Evolutionary conservation across 2,888 invertebrate species (phyloP).

Genomic region (Athalia circularis): DNA sequence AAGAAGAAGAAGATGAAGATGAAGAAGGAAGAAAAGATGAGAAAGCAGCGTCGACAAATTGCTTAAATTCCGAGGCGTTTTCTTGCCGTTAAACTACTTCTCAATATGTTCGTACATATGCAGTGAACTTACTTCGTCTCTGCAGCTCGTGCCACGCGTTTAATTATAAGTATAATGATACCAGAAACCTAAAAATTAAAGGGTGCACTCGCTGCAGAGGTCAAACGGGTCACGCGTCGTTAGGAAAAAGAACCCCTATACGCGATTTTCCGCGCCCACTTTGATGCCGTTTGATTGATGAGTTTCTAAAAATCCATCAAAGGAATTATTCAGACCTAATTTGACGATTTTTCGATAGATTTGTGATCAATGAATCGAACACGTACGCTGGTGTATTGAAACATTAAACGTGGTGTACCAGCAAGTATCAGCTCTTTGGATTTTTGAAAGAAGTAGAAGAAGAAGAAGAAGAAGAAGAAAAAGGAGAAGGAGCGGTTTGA

Average conservation of each 20-base stretch:
- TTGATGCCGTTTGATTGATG: too few relatives aligned
- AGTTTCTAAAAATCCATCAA: too few relatives aligned
- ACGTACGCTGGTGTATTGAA: too few relatives aligned
- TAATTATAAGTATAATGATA: neutral
- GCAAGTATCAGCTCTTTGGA: neutral
- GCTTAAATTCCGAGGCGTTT: constrained; percentile 51
- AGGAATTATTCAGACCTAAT: too few relatives aligned
- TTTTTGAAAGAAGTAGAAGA: constrained; percentile 17
- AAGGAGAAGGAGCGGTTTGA: constrained; percentile 25
- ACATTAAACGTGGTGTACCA: too few relatives aligned
- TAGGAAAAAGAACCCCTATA: constrained; percentile 26
- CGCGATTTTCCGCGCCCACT: too few relatives aligned
- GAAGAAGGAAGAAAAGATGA: neutral
- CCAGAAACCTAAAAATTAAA: neutral
- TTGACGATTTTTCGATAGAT: too few relatives aligned
- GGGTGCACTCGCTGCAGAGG: neutral
- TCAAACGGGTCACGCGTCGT: constrained; percentile 47
- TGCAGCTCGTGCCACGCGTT: too few relatives aligned
- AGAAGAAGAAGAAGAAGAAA: neutral
- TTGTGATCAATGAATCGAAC: too few relatives aligned
- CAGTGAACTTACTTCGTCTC: neutral
- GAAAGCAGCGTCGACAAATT: constrained; percentile 56
- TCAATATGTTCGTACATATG: constrained; percentile 28
- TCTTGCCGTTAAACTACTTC: constrained; percentile 28
- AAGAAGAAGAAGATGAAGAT: neutral